Percentiles rank a stretch among this genome's conserved stretches.
Evolutionary conservation across 2,797 vertebrate genomes (phyloP).

Genomic region (Gallinago nigripennis): DNA sequence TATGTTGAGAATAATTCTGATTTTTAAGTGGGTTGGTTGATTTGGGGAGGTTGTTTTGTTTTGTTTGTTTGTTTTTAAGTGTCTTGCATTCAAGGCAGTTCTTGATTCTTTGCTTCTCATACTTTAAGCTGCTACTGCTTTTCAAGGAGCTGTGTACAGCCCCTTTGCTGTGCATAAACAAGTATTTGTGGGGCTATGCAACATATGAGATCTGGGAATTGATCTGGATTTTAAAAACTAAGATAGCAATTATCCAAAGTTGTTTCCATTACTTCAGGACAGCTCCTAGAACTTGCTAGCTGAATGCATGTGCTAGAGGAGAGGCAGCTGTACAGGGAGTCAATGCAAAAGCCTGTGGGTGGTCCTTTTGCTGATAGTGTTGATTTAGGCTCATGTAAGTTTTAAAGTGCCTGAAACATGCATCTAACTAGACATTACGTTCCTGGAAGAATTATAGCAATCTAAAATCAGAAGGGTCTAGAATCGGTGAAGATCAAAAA

Average conservation of each 20-base stretch:
- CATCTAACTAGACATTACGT: not conserved
- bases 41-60: not conserved
- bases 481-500: conserved; percentile 10
- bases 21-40: not conserved
- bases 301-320: not conserved
- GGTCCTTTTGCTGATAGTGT: not conserved
- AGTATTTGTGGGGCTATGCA: not conserved
- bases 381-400: not conserved
- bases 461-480: not conserved
- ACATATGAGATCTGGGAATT: not conserved
- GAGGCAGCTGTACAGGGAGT: not conserved
- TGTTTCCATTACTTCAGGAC: not conserved
- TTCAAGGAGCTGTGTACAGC: not conserved
- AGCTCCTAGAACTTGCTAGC: not conserved
- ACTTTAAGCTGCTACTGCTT: not conserved
- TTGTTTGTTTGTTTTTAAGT: not conserved
- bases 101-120: not conserved
- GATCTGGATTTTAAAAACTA: not conserved
- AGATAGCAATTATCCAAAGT: not conserved
- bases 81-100: not conserved
- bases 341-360: not conserved
- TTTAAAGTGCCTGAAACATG: not conserved
- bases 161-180: not conserved
- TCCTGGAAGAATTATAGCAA: not conserved
- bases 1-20: not conserved